phyloP scores from a whole-genome alignment of 1,140 invertebrate species.

The Anagrus nilaparvatae region DNA sequence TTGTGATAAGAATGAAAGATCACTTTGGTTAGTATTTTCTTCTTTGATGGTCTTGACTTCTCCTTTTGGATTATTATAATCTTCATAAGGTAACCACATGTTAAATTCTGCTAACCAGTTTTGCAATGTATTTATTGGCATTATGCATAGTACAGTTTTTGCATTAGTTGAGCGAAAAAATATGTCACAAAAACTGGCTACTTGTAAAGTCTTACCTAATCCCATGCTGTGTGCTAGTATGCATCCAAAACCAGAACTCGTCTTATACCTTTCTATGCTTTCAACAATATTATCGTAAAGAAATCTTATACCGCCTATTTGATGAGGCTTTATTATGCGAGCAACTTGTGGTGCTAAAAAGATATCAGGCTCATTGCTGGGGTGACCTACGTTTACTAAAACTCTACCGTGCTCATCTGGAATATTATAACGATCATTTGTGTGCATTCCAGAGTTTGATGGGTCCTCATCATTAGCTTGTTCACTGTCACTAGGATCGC shows the following conservation, averaged over 20 bases:
- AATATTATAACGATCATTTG: slow-evolving; percentile 85
- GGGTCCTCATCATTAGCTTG: slow-evolving; percentile 53
- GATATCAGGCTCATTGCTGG: slow-evolving; percentile 83
- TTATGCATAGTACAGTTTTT: slow-evolving; percentile 87
- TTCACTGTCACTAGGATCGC: slow-evolving; percentile 54
- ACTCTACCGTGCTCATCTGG: slow-evolving; percentile 88
- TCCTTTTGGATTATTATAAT: slow-evolving; percentile 25
- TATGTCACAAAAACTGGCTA: slow-evolving; percentile 92
- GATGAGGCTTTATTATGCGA: slow-evolving; percentile 88
- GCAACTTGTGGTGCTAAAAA: slow-evolving; percentile 90
- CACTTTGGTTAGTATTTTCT: slow-evolving; percentile 24
- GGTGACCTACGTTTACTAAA: slow-evolving; percentile 92
- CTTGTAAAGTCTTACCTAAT: slow-evolving; percentile 94
- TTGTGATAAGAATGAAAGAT: slow-evolving; percentile 23
- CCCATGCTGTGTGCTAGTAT: slow-evolving; percentile 99
- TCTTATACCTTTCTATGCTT: slow-evolving; percentile 76
- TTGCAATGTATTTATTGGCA: slow-evolving; percentile 97
- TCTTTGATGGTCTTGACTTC: slow-evolving; percentile 27
- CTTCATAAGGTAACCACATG: slow-evolving; percentile 75
- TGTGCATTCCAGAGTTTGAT: slow-evolving; percentile 64
- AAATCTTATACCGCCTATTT: slow-evolving; percentile 93
- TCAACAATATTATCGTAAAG: slow-evolving; percentile 95
- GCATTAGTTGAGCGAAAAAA: slow-evolving; percentile 85
- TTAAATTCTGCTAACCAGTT: slow-evolving; percentile 98
- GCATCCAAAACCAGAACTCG: slow-evolving; percentile 90